Evolutionary conservation across 2,113 vertebrate species (phyloP).

Genomic region (Oceanodroma tethys): DNA sequence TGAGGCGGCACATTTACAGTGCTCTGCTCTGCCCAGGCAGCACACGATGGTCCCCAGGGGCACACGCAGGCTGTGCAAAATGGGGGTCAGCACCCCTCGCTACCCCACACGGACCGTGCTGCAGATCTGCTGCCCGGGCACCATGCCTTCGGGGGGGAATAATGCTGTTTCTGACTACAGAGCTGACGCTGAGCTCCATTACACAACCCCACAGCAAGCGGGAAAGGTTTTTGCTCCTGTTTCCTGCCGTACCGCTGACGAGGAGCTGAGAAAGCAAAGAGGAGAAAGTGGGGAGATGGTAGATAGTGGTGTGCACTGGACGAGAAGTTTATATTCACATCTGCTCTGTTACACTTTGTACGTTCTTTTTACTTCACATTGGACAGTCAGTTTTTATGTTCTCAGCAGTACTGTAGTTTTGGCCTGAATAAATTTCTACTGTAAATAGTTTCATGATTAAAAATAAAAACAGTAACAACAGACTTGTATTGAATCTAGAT

Average conservation of each 20-base stretch:
- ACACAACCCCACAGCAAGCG: background rate
- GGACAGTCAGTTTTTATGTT: background rate
- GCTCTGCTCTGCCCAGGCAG: background rate
- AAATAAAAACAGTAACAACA: background rate
- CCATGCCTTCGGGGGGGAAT: background rate
- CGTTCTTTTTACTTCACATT: background rate
- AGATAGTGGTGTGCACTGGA: too few relatives aligned
- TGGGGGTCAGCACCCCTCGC: fast-evolving
- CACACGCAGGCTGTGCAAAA: background rate
- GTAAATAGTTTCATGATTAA: background rate
- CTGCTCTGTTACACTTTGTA: background rate
- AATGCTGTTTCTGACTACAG: background rate
- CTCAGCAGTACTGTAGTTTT: background rate
- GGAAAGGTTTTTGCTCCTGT: background rate
- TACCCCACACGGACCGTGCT: fast-evolving
- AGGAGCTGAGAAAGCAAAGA: background rate
- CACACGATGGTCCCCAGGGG: background rate
- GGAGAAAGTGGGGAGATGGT: background rate
- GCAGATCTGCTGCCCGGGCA: background rate
- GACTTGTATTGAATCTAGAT: background rate
- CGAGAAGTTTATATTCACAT: background rate
- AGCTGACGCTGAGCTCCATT: background rate
- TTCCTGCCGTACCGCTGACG: background rate
- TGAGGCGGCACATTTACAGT: background rate
- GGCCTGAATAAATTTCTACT: background rate